Conservation (phyloP, 1,140 invertebrate genomes). For the Platyscapa corneri region DNA sequence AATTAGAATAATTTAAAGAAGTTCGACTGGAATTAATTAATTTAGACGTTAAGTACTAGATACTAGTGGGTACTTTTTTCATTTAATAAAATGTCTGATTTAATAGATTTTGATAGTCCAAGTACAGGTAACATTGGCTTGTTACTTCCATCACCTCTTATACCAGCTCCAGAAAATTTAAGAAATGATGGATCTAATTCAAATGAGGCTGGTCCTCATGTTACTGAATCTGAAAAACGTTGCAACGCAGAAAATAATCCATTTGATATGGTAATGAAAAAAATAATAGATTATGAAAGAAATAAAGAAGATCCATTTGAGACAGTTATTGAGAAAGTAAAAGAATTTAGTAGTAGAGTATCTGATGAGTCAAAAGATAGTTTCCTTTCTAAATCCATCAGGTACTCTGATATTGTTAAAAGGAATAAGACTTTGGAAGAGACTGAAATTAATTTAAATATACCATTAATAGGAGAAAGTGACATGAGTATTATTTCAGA, state of each 20-base stretch:
- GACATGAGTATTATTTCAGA: slow-evolving; percentile 41
- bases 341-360: slow-evolving; percentile 34
- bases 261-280: slow-evolving; percentile 63
- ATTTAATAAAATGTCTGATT: slow-evolving; percentile 59
- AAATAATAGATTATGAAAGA: slow-evolving; percentile 61
- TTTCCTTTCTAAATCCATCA: slow-evolving; percentile 38
- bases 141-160: slow-evolving; percentile 60
- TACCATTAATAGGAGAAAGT: not conserved
- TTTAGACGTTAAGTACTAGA: not conserved
- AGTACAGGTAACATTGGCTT: slow-evolving; percentile 36
- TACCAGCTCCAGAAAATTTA: slow-evolving; percentile 56
- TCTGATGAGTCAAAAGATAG: slow-evolving; percentile 53
- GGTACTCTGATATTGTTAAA: slow-evolving; percentile 54
- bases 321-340: slow-evolving; percentile 60
- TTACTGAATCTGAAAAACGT: slow-evolving; percentile 19
- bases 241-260: slow-evolving; percentile 65
- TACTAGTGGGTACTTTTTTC: not conserved
- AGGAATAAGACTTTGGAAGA: slow-evolving; percentile 61
- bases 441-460: slow-evolving; percentile 35
- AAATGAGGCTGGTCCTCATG: slow-evolving; percentile 13
- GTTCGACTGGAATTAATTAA: not conserved
- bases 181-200: not conserved
- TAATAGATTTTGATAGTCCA: slow-evolving; percentile 65
- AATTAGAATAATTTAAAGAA: slow-evolving; percentile 11
- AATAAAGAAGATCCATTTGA: slow-evolving; percentile 68